Evolutionary conservation across 2,888 invertebrate species (phyloP), one percentile per base, ranked within the genome.

Genomic region (Diaprepes abbreviatus): DNA sequence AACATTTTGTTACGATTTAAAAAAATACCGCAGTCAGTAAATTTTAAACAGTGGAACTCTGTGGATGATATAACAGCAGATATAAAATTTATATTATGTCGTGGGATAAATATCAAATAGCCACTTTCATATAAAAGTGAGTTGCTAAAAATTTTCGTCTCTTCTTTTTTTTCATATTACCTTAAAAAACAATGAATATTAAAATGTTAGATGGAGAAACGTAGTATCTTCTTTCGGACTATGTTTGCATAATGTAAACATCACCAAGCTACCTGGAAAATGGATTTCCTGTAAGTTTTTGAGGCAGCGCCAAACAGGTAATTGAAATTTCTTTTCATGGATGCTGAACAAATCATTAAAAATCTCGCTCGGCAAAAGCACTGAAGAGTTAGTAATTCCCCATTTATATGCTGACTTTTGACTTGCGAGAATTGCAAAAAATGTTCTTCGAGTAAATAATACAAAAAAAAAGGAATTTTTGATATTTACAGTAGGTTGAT

Each of bases 281-380:
- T 40, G 16, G 17, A 40, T 40, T 40, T 40, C 17, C 40, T 16
- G 16, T 40, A 40, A 10, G 40, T 40, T 17, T 1, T 7, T 16
- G 17, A 40, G 17, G 16, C 9, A 14, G 40, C 40, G 9, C 17
- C 17, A 40, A 40, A 40, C 16, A 40, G 4, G 17, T 40, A 43
- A 43, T n/a, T 21, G 43, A 43, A 43, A 12, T 43, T 43, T 43
- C 43, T 43, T 43, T 43, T 43, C 21, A n/a, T 43, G 43, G 21
- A 10, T 17, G 9, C 9, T 43, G n/a, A 43, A 43, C 14, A 43
- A 43, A 43, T 21, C 43, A 43, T 43, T 43, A 43, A 17, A 43
- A 43, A 43, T 43, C 21, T 43, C 21, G 19, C 21, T 19, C 9
- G 40, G 40, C 2, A 21, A 21, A 21, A 21, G 43, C 21, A 43